Conservation (phyloP, 23 tunicate species). For the Botrylloides violaceus region DNA sequence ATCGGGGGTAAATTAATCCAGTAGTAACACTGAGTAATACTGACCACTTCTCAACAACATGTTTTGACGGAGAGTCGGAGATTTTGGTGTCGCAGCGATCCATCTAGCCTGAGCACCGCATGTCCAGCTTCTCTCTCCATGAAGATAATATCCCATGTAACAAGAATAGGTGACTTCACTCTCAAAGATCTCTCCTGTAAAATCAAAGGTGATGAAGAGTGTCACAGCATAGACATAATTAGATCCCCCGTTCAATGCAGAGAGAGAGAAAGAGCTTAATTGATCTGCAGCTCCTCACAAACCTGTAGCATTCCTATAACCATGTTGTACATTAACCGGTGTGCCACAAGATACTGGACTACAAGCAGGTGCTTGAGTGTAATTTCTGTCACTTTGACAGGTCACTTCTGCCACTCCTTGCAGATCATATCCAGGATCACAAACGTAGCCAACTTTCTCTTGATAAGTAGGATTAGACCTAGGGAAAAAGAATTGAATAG, state of each 20-base stretch:
- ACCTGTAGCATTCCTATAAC: slow-evolving; percentile 4
- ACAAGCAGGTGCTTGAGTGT: slow-evolving; percentile 38
- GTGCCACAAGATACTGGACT: slow-evolving; percentile 62
- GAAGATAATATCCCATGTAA: slow-evolving; percentile 8
- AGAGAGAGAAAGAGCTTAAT: no score
- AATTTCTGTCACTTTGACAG: slow-evolving; percentile 17
- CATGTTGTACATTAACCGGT: slow-evolving; percentile 28
- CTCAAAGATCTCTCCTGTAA: neutral
- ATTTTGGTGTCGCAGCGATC: no score
- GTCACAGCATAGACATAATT: no score
- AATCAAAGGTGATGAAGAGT: no score
- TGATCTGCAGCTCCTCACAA: no score
- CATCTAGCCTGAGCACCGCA: neutral
- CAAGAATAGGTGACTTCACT: slow-evolving; percentile 9
- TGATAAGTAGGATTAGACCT: slow-evolving; percentile 16
- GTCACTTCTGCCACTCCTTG: slow-evolving; percentile 4
- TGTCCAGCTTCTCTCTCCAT: slow-evolving; percentile 16
- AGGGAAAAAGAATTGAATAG: no score
- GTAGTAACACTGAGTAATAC: no score
- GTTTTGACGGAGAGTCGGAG: no score
- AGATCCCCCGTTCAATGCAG: no score
- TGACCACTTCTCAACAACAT: no score
- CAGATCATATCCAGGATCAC: slow-evolving; percentile 9
- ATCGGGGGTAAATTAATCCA: no score
- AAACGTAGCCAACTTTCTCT: slow-evolving; percentile 5